Percentiles rank a stretch among this genome's conserved stretches.
These are phyloP conservation scores for Lacerta agilis DNA, from an alignment of 2,797 vertebrate genomes.

Conservation along the genomic window DNA sequence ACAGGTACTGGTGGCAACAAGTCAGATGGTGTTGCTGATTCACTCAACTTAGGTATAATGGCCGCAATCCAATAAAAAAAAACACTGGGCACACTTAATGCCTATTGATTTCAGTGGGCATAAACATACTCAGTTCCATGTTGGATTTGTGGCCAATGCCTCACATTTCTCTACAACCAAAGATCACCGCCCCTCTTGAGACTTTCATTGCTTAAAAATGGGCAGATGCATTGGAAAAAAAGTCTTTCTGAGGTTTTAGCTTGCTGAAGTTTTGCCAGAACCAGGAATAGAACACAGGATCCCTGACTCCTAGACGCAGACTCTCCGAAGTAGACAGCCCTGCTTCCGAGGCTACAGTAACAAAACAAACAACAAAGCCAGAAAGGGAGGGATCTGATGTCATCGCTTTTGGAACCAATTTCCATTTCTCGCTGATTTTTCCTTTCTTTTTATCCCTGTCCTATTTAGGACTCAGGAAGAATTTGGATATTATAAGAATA, in stretches of 20 bases:
- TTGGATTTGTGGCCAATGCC: not conserved
- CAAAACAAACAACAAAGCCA: constrained; percentile 7
- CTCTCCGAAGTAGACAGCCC: not conserved
- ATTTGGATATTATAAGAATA: not conserved
- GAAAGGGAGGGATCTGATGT: not conserved
- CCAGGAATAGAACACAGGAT: not conserved
- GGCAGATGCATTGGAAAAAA: not conserved
- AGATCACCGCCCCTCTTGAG: not conserved
- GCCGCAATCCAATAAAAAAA: not conserved
- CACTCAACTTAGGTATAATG: not conserved
- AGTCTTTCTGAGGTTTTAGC: not conserved
- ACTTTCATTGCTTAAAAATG: not conserved
- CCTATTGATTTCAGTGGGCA: not conserved
- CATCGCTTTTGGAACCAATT: constrained; percentile 3
- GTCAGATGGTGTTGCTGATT: not conserved
- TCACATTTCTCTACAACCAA: not conserved
- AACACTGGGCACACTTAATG: not conserved
- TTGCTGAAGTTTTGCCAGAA: not conserved
- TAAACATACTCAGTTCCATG: not conserved
- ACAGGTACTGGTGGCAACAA: not conserved
- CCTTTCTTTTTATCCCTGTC: not conserved
- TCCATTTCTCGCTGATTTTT: not conserved
- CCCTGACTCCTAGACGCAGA: not conserved
- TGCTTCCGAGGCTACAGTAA: not conserved
- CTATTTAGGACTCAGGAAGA: not conserved